Evolutionary conservation across 2,888 invertebrate species (phyloP).

Genomic region (Leptopterna dolabrata): DNA sequence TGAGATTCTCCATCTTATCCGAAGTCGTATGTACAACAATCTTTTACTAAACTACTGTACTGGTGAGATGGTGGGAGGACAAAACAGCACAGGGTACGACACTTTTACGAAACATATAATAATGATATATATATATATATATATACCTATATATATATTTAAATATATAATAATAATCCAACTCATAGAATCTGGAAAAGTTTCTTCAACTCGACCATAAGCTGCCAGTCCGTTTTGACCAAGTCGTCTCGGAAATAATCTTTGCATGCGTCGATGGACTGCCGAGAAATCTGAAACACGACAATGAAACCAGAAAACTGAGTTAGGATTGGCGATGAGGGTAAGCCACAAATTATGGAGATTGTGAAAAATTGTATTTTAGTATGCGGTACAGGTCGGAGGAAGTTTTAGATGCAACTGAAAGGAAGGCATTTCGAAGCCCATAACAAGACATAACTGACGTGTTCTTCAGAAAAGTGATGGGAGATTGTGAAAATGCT

Average conservation of each 20-base stretch:
- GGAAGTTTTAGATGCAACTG: too few relatives aligned
- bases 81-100: conserved; percentile 6
- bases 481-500: too few relatives aligned
- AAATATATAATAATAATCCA: conserved; percentile 16
- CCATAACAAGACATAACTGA: too few relatives aligned
- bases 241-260: conserved; percentile 99
- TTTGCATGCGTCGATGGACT: conserved; percentile 99
- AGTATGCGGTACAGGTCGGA: too few relatives aligned
- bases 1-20: not conserved
- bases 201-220: conserved; percentile 98
- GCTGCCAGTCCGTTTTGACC: conserved; percentile 95
- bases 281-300: conserved; percentile 88
- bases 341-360: too few relatives aligned
- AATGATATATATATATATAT: conserved; percentile 42
- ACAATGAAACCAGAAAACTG: conserved; percentile 59
- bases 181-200: conserved; percentile 91
- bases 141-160: conserved; percentile 42
- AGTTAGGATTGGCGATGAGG: not conserved
- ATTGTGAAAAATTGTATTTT: too few relatives aligned
- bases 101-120: conserved; percentile 46
- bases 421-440: too few relatives aligned
- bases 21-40: not conserved
- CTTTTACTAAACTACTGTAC: not conserved
- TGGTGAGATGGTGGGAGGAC: not conserved
- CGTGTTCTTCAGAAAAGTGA: too few relatives aligned